Percentiles rank a stretch among this genome's conserved stretches.
These are phyloP conservation scores for Mesopsocus fuscifrons DNA, from an alignment of 2,888 invertebrate species.

Conservation along the genomic window DNA sequence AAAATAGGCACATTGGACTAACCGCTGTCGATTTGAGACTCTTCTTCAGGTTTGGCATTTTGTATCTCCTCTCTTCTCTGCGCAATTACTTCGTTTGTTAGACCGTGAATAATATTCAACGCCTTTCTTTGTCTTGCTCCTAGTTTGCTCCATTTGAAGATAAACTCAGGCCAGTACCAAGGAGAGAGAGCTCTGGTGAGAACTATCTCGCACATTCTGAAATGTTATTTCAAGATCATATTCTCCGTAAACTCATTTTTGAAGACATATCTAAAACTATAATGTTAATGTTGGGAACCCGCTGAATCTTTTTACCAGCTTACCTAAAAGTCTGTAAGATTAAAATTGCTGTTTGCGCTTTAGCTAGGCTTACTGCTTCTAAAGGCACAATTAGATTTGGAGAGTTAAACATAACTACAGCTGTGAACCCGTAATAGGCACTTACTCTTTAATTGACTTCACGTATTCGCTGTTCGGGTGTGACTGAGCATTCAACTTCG, in stretches of 20 bases:
- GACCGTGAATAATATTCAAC: slow-evolving; percentile 2
- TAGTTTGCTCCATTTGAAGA: neutral
- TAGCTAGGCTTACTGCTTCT: no score
- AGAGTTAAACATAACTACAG: no score
- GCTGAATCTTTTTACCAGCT: no score
- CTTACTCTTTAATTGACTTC: slow-evolving; percentile 12
- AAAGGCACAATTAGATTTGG: no score
- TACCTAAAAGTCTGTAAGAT: no score
- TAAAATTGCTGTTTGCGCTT: no score
- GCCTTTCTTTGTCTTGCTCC: neutral
- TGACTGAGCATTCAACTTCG: slow-evolving; percentile 11
- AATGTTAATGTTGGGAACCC: neutral
- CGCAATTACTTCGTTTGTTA: slow-evolving; percentile 6
- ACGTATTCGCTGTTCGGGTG: slow-evolving; percentile 12
- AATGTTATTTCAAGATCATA: neutral
- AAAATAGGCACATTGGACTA: no score
- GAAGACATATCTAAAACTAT: neutral
- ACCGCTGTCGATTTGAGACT: no score
- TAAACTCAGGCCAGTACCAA: neutral
- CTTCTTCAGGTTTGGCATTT: neutral
- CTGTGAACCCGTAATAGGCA: no score
- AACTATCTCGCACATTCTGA: neutral
- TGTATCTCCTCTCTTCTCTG: neutral
- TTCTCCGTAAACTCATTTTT: neutral
- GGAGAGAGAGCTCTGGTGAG: neutral